Conservation (phyloP, 2,888 invertebrate genomes). For the Calliopum simillimum region DNA sequence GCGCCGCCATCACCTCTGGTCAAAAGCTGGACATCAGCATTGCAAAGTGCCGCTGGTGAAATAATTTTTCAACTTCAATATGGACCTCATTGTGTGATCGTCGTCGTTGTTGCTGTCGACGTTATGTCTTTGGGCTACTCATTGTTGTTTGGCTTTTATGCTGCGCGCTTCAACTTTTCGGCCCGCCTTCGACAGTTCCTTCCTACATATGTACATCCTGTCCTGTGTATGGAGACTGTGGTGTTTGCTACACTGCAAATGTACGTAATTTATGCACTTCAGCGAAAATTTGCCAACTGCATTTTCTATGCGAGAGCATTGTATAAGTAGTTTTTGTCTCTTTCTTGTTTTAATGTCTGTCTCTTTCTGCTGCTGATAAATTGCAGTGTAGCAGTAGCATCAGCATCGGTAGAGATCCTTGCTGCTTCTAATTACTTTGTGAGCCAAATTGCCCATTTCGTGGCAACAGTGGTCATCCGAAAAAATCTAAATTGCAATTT, state of each 20-base stretch:
- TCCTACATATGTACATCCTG: neutral
- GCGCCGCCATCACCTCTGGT: neutral
- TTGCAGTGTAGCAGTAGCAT: neutral
- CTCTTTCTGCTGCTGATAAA: neutral
- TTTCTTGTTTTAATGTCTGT: neutral
- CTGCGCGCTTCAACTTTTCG: no score
- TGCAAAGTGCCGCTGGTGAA: neutral
- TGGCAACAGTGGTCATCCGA: constrained; percentile 14
- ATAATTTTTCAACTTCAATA: no score
- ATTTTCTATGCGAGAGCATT: neutral
- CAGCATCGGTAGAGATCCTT: neutral
- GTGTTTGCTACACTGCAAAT: neutral
- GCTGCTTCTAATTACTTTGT: constrained; percentile 28
- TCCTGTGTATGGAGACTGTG: neutral
- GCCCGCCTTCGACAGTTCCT: no score
- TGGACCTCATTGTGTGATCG: no score
- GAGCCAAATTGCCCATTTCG: constrained; percentile 35
- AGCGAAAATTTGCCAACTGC: constrained; percentile 34
- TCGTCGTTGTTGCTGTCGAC: no score
- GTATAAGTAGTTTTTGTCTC: neutral
- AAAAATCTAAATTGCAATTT: constrained; percentile 31
- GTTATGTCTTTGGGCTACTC: no score
- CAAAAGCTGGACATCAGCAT: neutral
- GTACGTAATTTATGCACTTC: constrained; percentile 34
- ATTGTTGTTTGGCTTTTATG: no score